Base-by-base conservation (phyloP, 1,140 invertebrate species). In the Macrobrachium rosenbergii region DNA sequence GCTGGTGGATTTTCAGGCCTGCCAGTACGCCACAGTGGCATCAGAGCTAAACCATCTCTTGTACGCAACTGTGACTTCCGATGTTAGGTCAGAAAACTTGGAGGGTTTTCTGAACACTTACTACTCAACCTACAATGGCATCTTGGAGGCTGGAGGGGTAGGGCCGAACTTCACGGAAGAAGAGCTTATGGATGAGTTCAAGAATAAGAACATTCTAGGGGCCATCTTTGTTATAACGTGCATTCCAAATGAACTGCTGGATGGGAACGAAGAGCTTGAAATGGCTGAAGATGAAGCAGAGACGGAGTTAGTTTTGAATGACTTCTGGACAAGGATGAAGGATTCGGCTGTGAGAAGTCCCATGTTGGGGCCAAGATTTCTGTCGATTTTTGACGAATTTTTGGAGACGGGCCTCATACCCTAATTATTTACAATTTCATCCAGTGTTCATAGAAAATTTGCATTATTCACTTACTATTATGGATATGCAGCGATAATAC, bases 41-140 rank as follows among this genome's bases (percentile, higher is more conserved):
- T 17, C 60, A 8, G 82, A 83, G 14, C 69, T 83, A 67, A 83
- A 75, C 73, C 75, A 76, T 12, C 59, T 83, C 69, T 16, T 83
- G 1, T 83, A 75, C 67, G 52, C 81, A 28, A 73, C 64, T 45
- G 58, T 83, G 28, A 72, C 69, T 23, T 64, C 64, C 6, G n/a
- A 37, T 8, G 64, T 19, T 11, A 64, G 81, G 19, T 21, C 11
- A 21, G 16, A 59, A 28, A 73, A 83, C 69, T 8, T 73, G 12
- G 69, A 73, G 5, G 10, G 11, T 37, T 83, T 73, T 64, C 2
- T 83, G n/a, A 60, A 75, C 17, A 37, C 17, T 21, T 83, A 83
- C 67, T 52, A 83, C 37, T 19, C 28, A 5, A 16, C 69, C 37
- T 73, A 72, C 52, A 37, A 7, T 2, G 19, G 21, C 12, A 67